These are phyloP conservation scores for Lamellibrachia columna DNA, from an alignment of 2,888 invertebrate species.

Conservation along the genomic window DNA sequence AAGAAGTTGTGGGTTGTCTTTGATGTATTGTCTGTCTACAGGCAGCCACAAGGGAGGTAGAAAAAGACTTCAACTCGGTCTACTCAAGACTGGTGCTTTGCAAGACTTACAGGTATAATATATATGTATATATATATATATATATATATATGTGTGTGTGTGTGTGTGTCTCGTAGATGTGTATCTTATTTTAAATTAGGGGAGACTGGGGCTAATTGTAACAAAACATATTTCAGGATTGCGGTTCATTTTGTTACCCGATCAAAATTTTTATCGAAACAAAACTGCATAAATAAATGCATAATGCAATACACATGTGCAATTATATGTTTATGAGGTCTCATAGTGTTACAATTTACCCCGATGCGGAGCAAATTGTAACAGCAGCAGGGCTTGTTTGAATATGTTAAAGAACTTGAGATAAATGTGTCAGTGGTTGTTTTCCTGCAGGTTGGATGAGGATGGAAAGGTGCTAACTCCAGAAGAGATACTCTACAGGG, in stretches of 20 bases:
- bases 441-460: slow-evolving; percentile 79
- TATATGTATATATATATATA: background rate
- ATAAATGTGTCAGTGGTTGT: background rate
- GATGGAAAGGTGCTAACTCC: slow-evolving; percentile 99
- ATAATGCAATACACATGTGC: too few species aligned
- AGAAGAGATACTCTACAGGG: slow-evolving; percentile 80
- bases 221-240: too few species aligned
- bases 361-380: too few species aligned
- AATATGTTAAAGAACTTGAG: background rate
- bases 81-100: slow-evolving; percentile 96
- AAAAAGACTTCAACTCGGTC: slow-evolving; percentile 97
- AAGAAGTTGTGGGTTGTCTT: background rate
- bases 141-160: too few species aligned
- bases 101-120: slow-evolving; percentile 86
- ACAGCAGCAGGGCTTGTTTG: too few species aligned
- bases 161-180: background rate
- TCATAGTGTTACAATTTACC: too few species aligned
- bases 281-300: too few species aligned
- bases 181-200: too few species aligned
- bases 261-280: too few species aligned
- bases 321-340: too few species aligned
- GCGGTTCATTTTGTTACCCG: too few species aligned
- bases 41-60: slow-evolving; percentile 93
- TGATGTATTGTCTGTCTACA: slow-evolving; percentile 45
- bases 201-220: too few species aligned